Base-by-base conservation (phyloP, 2,888 invertebrate species). In the Brenthis hecate region DNA sequence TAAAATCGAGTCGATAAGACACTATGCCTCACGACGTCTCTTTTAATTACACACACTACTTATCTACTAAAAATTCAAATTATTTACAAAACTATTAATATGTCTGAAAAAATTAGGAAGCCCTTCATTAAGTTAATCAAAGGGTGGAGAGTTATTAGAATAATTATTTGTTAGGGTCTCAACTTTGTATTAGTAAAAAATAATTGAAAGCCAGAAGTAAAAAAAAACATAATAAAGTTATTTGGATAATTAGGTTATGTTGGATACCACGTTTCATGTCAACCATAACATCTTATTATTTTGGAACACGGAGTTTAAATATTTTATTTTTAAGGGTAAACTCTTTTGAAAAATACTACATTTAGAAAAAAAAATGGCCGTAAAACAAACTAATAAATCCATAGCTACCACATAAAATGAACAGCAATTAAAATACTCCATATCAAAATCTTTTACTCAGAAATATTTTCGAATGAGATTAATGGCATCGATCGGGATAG, bases 21-120 rank as follows among this genome's bases (percentile, higher is more conserved):
- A 86, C 88, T 85, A 80, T 82, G 85, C 84, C 90, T 91, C 92
- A 92, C 92, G 91, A 92, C 89, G 89, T 89, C 90, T 86, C 85
- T 86, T 90, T 91, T 92, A 92, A 91, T 91, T 92, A 92, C 91
- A 89, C 91, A 92, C 91, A 88, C 76, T 75, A 76, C 83, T 84
- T 86, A 89, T 88, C 87, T 87, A 85, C 85, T 85, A 85, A 80
- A 80, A 82, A 85, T 84, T 86, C 78, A 78, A 81, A 85, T 85
- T 83, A 82, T 79, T 78, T 80, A 82, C 73, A 74, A 73, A 73
- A 57, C 65, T 69, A 70, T 74, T 65, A 57, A 51, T 68, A 50
- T 61, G 58, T 70, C 68, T 65, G n/a, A 32, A 61, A 61, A 61
- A 65, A 28, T 47, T 53, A 61, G 68, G 32, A 53, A 56, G 60